Conservation (phyloP, 1,140 invertebrate species). For the Lepidurus packardi region DNA sequence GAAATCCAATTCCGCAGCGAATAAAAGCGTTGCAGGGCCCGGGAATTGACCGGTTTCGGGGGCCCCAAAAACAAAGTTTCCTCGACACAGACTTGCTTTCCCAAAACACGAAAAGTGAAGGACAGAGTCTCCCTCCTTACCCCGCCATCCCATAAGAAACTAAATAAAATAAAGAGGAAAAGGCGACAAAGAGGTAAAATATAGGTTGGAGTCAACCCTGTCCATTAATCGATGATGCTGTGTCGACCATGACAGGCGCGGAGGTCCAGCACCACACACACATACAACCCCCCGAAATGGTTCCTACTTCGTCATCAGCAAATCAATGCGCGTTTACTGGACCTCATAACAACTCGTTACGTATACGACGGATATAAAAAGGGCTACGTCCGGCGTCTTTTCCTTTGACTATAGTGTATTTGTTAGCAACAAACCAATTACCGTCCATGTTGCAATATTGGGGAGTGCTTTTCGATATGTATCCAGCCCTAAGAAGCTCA, state of each 20-base stretch:
- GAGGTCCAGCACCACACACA: too few species aligned
- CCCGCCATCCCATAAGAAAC: neutral
- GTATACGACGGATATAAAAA: neutral
- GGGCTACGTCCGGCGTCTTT: too few species aligned
- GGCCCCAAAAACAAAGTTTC: neutral
- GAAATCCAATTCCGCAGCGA: neutral
- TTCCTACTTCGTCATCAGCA: neutral
- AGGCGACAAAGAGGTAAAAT: conserved; percentile 16
- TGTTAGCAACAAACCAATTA: too few species aligned
- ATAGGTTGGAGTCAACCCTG: neutral
- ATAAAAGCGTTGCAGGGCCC: neutral
- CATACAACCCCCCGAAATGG: too few species aligned
- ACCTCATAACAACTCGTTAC: neutral
- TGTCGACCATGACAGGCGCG: neutral
- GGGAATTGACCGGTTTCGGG: neutral
- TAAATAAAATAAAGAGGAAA: neutral
- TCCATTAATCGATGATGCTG: conserved; percentile 16
- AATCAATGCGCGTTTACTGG: conserved; percentile 1
- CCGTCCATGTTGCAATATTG: too few species aligned
- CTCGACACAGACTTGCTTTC: neutral
- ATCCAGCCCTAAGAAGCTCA: too few species aligned
- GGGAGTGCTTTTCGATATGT: too few species aligned
- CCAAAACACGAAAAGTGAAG: neutral
- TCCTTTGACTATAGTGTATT: too few species aligned
- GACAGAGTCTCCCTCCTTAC: neutral